Evolutionary conservation across 2,797 vertebrate genomes (phyloP), one percentile per base, ranked within the genome.

Genomic region (Gambusia yucatana): DNA sequence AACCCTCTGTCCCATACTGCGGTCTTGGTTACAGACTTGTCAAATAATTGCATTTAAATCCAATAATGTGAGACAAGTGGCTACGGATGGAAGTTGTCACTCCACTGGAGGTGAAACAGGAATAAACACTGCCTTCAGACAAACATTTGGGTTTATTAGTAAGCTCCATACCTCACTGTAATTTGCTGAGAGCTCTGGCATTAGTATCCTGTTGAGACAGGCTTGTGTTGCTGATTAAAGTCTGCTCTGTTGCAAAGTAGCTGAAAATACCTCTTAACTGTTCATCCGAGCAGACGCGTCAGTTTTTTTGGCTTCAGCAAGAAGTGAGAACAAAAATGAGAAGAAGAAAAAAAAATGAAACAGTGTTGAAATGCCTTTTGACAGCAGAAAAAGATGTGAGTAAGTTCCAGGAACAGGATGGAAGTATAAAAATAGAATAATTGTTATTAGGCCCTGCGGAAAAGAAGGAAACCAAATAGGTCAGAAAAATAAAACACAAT

Each of bases 101-200:
- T 77, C 86, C 73, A 81, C 72, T 72, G 78, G 74, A 85, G 84
- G 89, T 78, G 87, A 84, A 90, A 87, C 89, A 89, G 92, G 90
- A 93, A 95, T 92, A 94, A 77, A 83, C 84, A 88, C 46, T 22
- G 92, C 92, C 93, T 88, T 87, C 87, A 94, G 94, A 93, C 91
- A 93, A 93, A 92, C 90, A 88, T 89, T 91, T 48, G 83, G 72
- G 89, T 93, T 94, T 95, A 94, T 92, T 92, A 90, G 91, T 85
- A 84, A 84, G 81, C 84, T 84, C 78, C 83, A 76, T 88, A 87
- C 78, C 77, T 92, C 90, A 88, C 93, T 94, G 91, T 94, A 94
- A 95, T 95, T 94, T 94, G 63, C 84, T 50, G 85, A 87, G 82
- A 78, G 83, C 87, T 86, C 84, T 87, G 85, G 83, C 85, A 87